These are phyloP conservation scores for Eonycteris spelaea DNA, from an alignment of 2,113 vertebrate species.

Conservation along the genomic window DNA sequence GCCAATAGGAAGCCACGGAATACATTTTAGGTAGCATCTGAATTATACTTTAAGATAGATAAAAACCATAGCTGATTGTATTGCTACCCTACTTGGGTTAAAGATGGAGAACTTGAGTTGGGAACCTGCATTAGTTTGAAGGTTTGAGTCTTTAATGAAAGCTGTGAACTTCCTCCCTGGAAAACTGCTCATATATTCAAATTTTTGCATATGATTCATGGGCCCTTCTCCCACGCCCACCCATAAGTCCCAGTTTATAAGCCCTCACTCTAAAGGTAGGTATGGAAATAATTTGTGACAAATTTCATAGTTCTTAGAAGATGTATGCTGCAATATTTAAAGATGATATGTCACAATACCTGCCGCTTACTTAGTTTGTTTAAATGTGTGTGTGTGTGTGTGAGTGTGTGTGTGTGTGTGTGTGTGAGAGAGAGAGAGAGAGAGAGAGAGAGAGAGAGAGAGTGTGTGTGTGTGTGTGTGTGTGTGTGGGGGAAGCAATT, in stretches of 20 bases:
- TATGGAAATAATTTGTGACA: slow-evolving; percentile 32
- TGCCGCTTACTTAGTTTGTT: neutral
- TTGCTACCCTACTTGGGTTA: neutral
- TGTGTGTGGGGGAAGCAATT: neutral
- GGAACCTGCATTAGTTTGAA: neutral
- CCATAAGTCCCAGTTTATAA: neutral
- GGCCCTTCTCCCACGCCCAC: neutral
- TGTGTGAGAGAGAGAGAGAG: too few relatives aligned
- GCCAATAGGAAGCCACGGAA: neutral
- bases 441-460: too few relatives aligned
- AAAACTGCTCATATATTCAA: neutral
- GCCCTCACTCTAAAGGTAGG: neutral
- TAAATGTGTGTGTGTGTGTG: neutral
- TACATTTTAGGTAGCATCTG: neutral
- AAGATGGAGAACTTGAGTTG: neutral
- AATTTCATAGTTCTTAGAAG: neutral
- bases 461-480: neutral
- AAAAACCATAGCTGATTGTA: neutral
- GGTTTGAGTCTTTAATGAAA: neutral
- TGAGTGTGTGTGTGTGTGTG: neutral
- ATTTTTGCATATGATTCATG: neutral
- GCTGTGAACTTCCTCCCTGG: neutral
- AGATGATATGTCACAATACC: neutral
- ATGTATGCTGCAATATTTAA: neutral
- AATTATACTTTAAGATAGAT: neutral